phyloP scores from a whole-genome alignment of 1,140 invertebrate genomes.

The Heliconius nattereri region DNA sequence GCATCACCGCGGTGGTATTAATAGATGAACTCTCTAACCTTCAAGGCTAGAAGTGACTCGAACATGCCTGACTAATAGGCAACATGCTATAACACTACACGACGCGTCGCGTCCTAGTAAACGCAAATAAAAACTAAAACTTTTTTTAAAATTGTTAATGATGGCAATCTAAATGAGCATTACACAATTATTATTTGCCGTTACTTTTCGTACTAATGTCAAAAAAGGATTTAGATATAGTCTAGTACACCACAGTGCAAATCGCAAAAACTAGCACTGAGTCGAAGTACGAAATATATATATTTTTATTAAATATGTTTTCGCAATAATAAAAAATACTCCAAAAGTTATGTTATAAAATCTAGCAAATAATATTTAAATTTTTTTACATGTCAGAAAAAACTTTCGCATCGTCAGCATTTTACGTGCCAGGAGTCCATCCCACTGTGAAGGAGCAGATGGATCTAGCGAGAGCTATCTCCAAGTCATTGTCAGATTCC shows the following conservation, averaged over 20 bases:
- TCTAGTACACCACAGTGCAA: too few relatives aligned
- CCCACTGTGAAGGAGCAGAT: conserved; percentile 98
- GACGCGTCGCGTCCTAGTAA: neutral
- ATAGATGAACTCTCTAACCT: conserved; percentile 33
- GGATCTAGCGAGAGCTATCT: conserved; percentile 93
- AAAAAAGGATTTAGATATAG: too few relatives aligned
- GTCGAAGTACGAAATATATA: too few relatives aligned
- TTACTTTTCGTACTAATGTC: too few relatives aligned
- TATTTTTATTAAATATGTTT: too few relatives aligned
- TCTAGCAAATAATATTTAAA: too few relatives aligned
- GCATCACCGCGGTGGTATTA: conserved; percentile 22
- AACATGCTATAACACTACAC: neutral
- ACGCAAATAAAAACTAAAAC: neutral
- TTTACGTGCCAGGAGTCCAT: conserved; percentile 93
- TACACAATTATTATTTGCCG: too few relatives aligned
- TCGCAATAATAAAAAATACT: too few relatives aligned
- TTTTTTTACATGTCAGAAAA: conserved; percentile 85
- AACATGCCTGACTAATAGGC: conserved; percentile 15
- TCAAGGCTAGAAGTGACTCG: conserved; percentile 12
- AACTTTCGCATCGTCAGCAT: conserved; percentile 95
- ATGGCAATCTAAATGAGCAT: too few relatives aligned
- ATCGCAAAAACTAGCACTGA: too few relatives aligned
- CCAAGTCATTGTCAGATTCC: conserved; percentile 94
- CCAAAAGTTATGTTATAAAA: too few relatives aligned
- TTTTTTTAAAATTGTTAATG: neutral